phyloP scores from a whole-genome alignment of 2,797 vertebrate genomes.

The Coluber constrictor region DNA sequence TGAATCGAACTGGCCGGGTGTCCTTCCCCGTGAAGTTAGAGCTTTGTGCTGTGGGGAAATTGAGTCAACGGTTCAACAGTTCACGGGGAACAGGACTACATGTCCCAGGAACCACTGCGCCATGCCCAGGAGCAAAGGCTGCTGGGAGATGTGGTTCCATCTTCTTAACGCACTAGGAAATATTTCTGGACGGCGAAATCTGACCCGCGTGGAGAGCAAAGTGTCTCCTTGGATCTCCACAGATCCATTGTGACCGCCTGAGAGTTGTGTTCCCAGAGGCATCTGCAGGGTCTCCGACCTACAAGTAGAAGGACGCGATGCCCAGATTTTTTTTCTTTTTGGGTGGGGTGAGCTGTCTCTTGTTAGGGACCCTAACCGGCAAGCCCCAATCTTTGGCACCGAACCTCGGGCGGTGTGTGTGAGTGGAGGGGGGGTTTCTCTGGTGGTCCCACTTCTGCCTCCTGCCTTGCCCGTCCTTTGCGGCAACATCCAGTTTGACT shows the following conservation, averaged over 20 bases:
- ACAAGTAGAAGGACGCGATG: neutral
- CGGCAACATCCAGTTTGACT: neutral
- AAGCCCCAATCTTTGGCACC: neutral
- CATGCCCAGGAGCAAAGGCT: neutral
- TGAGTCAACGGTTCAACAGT: neutral
- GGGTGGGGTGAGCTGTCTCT: neutral
- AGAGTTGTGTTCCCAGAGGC: neutral
- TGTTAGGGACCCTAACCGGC: neutral
- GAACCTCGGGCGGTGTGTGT: neutral
- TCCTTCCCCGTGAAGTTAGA: neutral
- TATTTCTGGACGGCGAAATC: neutral
- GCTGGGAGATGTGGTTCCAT: neutral
- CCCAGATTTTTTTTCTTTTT: neutral
- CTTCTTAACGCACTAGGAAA: neutral
- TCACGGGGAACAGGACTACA: neutral
- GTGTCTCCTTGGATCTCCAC: neutral
- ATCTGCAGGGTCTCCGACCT: neutral
- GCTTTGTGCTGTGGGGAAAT: neutral
- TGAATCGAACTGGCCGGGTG: too few relatives aligned
- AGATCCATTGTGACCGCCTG: neutral
- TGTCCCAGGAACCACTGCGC: neutral
- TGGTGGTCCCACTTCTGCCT: neutral
- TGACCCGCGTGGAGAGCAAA: neutral
- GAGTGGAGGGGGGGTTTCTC: neutral
- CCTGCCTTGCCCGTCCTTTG: neutral